A percentile compares a stretch with the other conserved stretches of the same genome.
Conservation (phyloP, 1,140 invertebrate species). For the Armadillidium nasatum region DNA sequence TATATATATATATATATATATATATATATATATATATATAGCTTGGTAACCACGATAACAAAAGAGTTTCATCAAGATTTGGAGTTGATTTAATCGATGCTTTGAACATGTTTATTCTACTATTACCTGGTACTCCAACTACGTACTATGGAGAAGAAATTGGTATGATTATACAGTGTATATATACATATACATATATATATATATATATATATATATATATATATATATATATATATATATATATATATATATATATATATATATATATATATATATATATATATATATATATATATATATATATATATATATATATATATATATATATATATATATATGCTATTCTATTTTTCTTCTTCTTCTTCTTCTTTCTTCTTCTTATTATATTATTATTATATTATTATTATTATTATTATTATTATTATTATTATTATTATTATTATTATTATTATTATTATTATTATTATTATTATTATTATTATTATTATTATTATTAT, state of each 20-base stretch:
- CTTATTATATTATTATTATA: too few relatives aligned
- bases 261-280: slow-evolving; percentile 9
- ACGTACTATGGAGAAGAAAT: slow-evolving; percentile 75
- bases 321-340: too few relatives aligned
- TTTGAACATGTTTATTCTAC: slow-evolving; percentile 62
- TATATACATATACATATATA: background rate
- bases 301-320: background rate
- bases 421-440: background rate
- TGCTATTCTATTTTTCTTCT: too few relatives aligned
- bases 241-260: slow-evolving; percentile 18
- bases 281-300: background rate
- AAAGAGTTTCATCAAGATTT: slow-evolving; percentile 58
- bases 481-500: too few relatives aligned
- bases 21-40: background rate
- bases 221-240: slow-evolving; percentile 14
- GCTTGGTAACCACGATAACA: slow-evolving; percentile 65
- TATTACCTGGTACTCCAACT: slow-evolving; percentile 66
- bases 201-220: slow-evolving; percentile 1
- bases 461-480: too few relatives aligned
- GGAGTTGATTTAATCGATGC: slow-evolving; percentile 58
- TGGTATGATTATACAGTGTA: slow-evolving; percentile 16
- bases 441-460: background rate
- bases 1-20: too few relatives aligned
- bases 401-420: background rate
- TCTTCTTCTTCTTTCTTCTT: too few relatives aligned